Percentiles rank a stretch among this genome's conserved stretches.
Evolutionary conservation across 2,888 invertebrate species (phyloP).

Genomic region (Caenorhabditis afra): DNA sequence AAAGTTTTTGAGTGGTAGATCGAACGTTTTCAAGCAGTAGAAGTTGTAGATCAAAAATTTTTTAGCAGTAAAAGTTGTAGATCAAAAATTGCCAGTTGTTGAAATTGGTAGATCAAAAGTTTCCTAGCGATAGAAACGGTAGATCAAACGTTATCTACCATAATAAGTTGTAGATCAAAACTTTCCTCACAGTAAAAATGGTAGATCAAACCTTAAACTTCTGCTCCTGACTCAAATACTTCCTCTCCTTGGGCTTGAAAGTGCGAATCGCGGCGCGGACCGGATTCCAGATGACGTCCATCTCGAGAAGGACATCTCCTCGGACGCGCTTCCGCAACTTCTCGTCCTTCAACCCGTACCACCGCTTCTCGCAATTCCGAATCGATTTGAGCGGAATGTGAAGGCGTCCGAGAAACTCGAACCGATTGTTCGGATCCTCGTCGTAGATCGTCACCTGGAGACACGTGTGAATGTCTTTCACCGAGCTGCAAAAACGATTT

Average conservation of each 20-base stretch:
- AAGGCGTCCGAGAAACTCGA: slow-evolving; percentile 95
- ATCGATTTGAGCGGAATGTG: slow-evolving; percentile 90
- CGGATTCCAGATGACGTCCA: slow-evolving; percentile 93
- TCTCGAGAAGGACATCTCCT: slow-evolving; percentile 90
- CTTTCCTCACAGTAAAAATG: too few species aligned
- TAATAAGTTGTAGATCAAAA: slow-evolving; percentile 5
- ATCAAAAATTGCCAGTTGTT: too few species aligned
- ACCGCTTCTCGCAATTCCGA: slow-evolving; percentile 91
- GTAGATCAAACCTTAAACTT: slow-evolving; percentile 87
- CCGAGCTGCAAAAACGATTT: slow-evolving; percentile 80
- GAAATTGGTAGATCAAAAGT: too few species aligned
- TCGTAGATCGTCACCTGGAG: slow-evolving; percentile 96
- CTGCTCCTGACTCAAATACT: slow-evolving; percentile 93
- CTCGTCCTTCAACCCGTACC: slow-evolving; percentile 97
- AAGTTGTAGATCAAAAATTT: too few species aligned
- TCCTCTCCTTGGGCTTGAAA: slow-evolving; percentile 94
- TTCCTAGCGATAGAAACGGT: too few species aligned
- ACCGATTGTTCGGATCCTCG: slow-evolving; percentile 94
- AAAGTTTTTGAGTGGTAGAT: too few species aligned
- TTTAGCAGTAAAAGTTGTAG: too few species aligned
- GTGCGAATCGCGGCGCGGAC: slow-evolving; percentile 93
- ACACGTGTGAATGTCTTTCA: slow-evolving; percentile 92
- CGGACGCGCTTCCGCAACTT: slow-evolving; percentile 84
- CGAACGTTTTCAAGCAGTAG: too few species aligned
- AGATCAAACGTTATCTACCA: too few species aligned